Evolutionary conservation across 1,140 invertebrate genomes (phyloP).

Genomic region (Eueides isabella): DNA sequence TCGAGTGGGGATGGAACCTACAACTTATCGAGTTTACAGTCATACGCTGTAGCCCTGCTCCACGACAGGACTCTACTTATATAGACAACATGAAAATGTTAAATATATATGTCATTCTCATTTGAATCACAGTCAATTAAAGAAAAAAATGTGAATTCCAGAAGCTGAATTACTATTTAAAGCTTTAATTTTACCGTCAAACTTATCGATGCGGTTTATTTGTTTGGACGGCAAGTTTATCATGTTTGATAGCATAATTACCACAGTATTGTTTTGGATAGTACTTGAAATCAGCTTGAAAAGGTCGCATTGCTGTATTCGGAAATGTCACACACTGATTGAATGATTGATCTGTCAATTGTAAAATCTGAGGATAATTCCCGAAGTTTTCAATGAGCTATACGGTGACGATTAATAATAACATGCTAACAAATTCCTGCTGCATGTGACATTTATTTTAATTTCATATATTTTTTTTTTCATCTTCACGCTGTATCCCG

Average conservation of each 20-base stretch:
- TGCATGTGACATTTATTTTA: too few species aligned
- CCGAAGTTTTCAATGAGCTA: background rate
- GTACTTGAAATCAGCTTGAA: background rate
- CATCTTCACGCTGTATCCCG: too few species aligned
- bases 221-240: conserved; percentile 16
- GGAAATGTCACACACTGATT: background rate
- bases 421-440: too few species aligned
- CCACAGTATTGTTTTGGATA: background rate
- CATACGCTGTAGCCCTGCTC: too few species aligned
- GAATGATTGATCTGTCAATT: background rate
- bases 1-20: too few species aligned
- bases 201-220: background rate
- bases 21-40: too few species aligned
- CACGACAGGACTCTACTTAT: too few species aligned
- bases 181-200: conserved; percentile 23
- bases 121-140: background rate
- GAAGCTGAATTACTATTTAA: conserved; percentile 21
- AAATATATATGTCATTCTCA: background rate
- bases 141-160: conserved; percentile 1
- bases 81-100: too few species aligned
- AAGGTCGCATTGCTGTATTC: background rate
- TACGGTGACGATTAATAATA: background rate
- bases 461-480: too few species aligned
- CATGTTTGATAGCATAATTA: conserved; percentile 27
- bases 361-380: background rate